Base-by-base conservation (phyloP, 2,888 invertebrate species). In the Ischnus inquisitorius region DNA sequence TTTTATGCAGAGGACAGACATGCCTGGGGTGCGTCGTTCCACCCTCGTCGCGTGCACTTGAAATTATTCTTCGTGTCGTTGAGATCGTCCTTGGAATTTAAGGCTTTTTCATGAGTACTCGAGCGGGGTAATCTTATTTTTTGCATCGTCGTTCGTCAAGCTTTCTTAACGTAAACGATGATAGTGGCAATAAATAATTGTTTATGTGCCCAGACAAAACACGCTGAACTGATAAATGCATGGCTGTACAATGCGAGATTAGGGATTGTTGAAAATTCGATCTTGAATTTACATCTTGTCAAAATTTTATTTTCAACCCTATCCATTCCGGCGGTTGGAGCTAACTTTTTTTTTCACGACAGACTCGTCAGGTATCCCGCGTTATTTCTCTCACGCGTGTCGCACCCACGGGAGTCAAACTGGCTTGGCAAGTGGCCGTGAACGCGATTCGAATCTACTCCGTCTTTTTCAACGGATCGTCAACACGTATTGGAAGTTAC, bases 1-100 rank as follows among this genome's bases (percentile, higher is more conserved):
- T 46, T 82, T 48, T 48, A 62, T 51, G 14, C 74, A 12, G 22
- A 60, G 41, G 46, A 19, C 78, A 82, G 72, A 82, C 82, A 68
- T 71, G 75, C 64, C 67, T 54, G 80, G 51, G 67, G 72, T 60
- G 78, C 41, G 48, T 3, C 39, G 16, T 67, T 14, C 22, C 72
- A 62, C 67, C 41, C 74, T 65, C 74, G 46, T 57, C 65, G 46
- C 25, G 19, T 51, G 54, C 72, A 67, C 77, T 60, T 41, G 25
- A 43, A 41, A 41, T 79, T 65, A 22, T 54, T 54, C 19, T 22
- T 54, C 3, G 12, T 51, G 46, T 48, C 67, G 51, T 67, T 65
- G 22, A 74, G 60, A 79, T 54, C 54, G 41, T 79, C 64, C 71
- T 71, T 46, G 65, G 65, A 25, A 64, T 79, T 74, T 54, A 12